phyloP scores from a whole-genome alignment of 2,888 invertebrate genomes.

The Megalurothrips usitatus region DNA sequence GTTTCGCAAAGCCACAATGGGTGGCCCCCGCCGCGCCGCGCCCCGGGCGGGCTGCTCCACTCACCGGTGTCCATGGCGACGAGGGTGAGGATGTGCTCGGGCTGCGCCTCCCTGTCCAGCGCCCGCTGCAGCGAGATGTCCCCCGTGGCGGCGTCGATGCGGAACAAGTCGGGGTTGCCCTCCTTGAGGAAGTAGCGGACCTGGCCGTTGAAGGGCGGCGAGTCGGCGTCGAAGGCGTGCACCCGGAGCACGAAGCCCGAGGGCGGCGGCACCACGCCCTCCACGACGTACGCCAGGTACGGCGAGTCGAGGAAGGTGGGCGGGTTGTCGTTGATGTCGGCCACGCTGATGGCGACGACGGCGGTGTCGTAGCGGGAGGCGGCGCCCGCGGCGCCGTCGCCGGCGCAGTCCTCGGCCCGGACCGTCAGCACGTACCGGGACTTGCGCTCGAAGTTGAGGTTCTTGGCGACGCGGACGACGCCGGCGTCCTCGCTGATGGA shows the following conservation, averaged over 20 bases:
- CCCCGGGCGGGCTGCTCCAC: no score
- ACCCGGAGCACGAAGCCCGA: conserved; percentile 71
- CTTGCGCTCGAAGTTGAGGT: conserved; percentile 88
- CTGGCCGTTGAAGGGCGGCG: conserved; percentile 82
- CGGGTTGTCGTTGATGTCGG: conserved; percentile 90
- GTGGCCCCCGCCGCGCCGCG: no score
- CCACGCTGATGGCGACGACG: conserved; percentile 63
- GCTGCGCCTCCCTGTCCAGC: conserved; percentile 77
- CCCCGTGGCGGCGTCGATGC: conserved; percentile 86
- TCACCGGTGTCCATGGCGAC: conserved; percentile 93
- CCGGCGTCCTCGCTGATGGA: conserved; percentile 90
- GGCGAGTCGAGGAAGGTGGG: conserved; percentile 94
- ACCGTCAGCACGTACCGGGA: conserved; percentile 77
- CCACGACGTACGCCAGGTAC: conserved; percentile 88
- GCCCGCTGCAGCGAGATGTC: conserved; percentile 79
- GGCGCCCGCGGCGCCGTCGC: conserved; percentile 63
- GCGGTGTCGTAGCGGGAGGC: conserved; percentile 64
- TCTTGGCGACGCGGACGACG: conserved; percentile 83
- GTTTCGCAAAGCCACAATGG: no score
- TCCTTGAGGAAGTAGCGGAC: conserved; percentile 91
- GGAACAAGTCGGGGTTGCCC: conserved; percentile 85
- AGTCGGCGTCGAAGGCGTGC: conserved; percentile 85
- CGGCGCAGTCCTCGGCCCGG: conserved; percentile 82
- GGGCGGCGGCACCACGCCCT: conserved; percentile 78
- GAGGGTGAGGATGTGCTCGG: conserved; percentile 77